Evolutionary conservation across 2,113 vertebrate genomes (phyloP).

Genomic region (Alaudala cheleensis): DNA sequence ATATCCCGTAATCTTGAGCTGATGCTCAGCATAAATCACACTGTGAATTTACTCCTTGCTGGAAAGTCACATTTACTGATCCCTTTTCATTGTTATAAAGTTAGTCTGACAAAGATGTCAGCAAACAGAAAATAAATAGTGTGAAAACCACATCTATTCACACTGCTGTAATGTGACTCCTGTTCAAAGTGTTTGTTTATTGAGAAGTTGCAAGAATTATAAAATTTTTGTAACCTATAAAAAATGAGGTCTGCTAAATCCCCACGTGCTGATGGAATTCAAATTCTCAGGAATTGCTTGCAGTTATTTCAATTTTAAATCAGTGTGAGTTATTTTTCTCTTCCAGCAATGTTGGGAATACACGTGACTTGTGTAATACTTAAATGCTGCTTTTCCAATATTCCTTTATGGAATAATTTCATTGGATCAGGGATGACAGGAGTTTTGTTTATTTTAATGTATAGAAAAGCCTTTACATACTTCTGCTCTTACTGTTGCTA

Average conservation of each 20-base stretch:
- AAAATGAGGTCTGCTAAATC: background rate
- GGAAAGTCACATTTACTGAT: background rate
- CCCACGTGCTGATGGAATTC: background rate
- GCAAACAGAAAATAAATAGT: background rate
- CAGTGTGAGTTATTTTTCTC: background rate
- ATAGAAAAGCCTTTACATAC: background rate
- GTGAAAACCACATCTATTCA: background rate
- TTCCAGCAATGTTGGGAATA: background rate
- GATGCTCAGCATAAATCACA: background rate
- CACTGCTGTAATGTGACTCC: background rate
- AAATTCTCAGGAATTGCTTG: background rate
- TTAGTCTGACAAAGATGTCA: background rate
- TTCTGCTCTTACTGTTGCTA: background rate
- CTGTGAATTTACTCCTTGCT: background rate
- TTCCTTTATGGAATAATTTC: background rate
- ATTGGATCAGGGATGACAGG: background rate
- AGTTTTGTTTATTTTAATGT: background rate
- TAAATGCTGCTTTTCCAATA: background rate
- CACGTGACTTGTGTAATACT: background rate
- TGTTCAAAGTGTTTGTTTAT: background rate
- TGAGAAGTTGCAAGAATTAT: background rate
- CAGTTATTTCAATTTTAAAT: background rate
- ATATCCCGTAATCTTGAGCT: background rate
- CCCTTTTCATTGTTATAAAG: background rate
- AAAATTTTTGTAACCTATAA: background rate